phyloP scores from a whole-genome alignment of 2,113 vertebrate genomes.

The Cephalopterus ornatus region DNA sequence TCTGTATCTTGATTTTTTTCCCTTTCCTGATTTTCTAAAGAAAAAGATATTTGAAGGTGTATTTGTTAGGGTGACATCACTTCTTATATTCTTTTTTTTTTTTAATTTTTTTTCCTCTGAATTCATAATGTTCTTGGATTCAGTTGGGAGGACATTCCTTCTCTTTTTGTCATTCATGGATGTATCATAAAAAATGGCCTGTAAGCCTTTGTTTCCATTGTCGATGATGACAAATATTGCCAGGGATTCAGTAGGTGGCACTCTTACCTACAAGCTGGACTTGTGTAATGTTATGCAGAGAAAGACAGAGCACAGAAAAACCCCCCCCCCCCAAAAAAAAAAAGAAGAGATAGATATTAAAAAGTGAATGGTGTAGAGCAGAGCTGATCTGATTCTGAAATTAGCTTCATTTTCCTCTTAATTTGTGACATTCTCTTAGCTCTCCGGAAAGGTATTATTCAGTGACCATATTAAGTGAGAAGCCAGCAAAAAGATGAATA shows the following conservation, averaged over 20 bases:
- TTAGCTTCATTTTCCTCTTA: neutral
- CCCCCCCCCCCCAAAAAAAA: neutral
- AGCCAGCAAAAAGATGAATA: neutral
- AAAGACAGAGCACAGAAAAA: neutral
- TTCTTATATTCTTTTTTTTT: neutral
- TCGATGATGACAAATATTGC: neutral
- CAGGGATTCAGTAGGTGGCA: slow-evolving; percentile 69
- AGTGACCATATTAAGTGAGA: neutral
- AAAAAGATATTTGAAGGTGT: neutral
- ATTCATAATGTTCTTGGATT: neutral
- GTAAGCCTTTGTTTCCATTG: neutral
- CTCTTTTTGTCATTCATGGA: neutral
- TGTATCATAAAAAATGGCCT: neutral
- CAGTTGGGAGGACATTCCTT: neutral
- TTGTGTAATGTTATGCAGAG: neutral
- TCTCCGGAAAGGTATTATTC: neutral
- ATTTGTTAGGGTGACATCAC: neutral
- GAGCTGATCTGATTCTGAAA: neutral
- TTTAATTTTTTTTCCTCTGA: neutral
- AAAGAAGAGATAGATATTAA: neutral
- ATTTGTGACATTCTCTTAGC: neutral
- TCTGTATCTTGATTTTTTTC: neutral
- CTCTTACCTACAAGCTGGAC: slow-evolving; percentile 60
- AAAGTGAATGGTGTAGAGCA: slow-evolving; percentile 4
- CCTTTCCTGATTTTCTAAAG: neutral